A percentile compares a stretch with the other conserved stretches of the same genome.
phyloP scores from a whole-genome alignment of 2,797 vertebrate species.

The Natrix natrix region DNA sequence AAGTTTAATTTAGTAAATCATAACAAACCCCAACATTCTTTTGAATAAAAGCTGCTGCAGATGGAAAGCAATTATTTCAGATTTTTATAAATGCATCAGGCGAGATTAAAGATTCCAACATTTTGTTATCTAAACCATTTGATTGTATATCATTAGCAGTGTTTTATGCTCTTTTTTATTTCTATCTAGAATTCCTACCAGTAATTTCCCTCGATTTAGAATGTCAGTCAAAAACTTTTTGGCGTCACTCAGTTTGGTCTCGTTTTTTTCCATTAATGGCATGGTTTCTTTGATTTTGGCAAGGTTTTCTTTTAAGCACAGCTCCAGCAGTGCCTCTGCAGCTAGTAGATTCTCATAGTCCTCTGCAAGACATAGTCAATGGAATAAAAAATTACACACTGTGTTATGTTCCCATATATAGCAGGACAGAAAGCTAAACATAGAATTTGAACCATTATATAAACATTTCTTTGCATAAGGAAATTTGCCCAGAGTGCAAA shows the following conservation, averaged over 20 bases:
- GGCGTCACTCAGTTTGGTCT: constrained; percentile 80
- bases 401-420: constrained; percentile 60
- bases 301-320: constrained; percentile 85
- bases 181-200: constrained; percentile 74
- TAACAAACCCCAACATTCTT: not conserved
- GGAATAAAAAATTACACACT: constrained; percentile 40
- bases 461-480: constrained; percentile 17
- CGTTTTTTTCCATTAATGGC: constrained; percentile 81
- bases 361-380: constrained; percentile 75
- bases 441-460: not conserved
- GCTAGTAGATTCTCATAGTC: constrained; percentile 85
- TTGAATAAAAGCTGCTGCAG: not conserved
- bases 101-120: not conserved
- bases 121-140: not conserved
- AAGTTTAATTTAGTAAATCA: not conserved
- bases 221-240: constrained; percentile 83
- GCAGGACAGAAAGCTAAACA: constrained; percentile 36
- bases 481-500: not conserved
- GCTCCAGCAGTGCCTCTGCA: constrained; percentile 88
- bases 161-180: not conserved
- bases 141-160: not conserved
- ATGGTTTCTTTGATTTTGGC: constrained; percentile 79
- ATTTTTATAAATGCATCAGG: not conserved
- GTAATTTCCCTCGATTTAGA: constrained; percentile 84
- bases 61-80: not conserved